Base-by-base conservation (phyloP, 2,888 invertebrate genomes). In the Athetis lepigone region DNA sequence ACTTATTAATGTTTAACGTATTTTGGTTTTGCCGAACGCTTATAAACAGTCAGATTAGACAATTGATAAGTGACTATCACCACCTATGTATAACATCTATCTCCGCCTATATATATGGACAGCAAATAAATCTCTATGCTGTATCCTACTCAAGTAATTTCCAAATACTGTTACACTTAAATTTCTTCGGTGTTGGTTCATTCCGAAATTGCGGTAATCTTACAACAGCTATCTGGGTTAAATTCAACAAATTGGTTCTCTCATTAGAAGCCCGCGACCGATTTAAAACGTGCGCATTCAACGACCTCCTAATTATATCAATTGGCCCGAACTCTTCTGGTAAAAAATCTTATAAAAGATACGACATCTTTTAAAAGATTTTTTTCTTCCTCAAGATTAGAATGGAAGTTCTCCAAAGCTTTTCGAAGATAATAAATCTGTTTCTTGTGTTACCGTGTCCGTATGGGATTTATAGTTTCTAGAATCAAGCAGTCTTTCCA, bases 381-480 rank as follows among this genome's bases (percentile, higher is more conserved):
- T 39, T 40, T 50, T 51, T 37, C 16, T 13, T 56, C 51, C 27
- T 21, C 11, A n/a, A 49, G 8, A 39, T 42, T 33, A 46, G 8
- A 66, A 36, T 42, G 21, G 16, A 27, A 50, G 40, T 39, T 42
- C n/a, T 45, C 54, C 5, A 11, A 51, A 58, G 33, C 52, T 58
- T 54, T 54, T 47, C 3, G 21, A 43, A 40, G 50, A 59, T 70
- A 69, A 62, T 72, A 72, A 69, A 75, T 75, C 63, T 52, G 23
- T 54, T 55, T 21, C 62, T 69, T 55, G 56, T 54, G 49, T 42
- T 61, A 56, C 67, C 25, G 51, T 25, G 57, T 57, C 69, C 27
- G 39, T 43, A 33, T 33, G 18, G 57, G 46, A 72, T 72, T 72
- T 72, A 72, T 69, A 43, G 74, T 42, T 60, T 60, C 69, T 49